Evolutionary conservation across 2,888 invertebrate genomes (phyloP), one percentile per base, ranked within the genome.

Genomic region (Oxycera nigricornis): DNA sequence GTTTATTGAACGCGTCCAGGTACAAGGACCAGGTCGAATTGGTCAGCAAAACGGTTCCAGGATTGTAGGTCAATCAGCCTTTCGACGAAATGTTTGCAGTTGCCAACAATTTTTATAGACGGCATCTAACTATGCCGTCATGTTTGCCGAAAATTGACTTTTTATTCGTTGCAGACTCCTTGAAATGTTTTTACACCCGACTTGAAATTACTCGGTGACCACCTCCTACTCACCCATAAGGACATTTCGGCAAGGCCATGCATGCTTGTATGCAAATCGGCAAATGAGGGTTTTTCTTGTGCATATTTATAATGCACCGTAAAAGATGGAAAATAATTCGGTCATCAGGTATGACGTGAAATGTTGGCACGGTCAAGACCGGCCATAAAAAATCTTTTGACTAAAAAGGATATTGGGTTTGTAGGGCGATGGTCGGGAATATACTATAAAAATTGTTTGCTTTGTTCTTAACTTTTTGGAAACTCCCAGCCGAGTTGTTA

Each of bases 381-480:
- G 35, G 35, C 35, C 28, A 70, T 70, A 70, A 70, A 70, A 70
- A 70, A 70, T 55, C 30, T 24, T 39, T 65, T 65, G 24, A 24
- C 17, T 24, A 30, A 70, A 52, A 55, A 70, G 70, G 52, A 70
- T 52, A 67, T 67, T 67, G 3, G 46, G 22, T 31, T 41, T 46
- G 22, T 70, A 55, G 70, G 35, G 70, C 70, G 55, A 70, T 17
- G 4, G 26, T 30, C n/a, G n/a, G 41, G 17, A 30, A 70, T 52
- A 1, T 22, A 30, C 17, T 52, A 55, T 55, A 70, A 70, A 70
- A 52, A 31, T 52, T 70, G 70, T 70, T 70, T 70, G 70, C 70
- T 70, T 70, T 70, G 70, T 70, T 70, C 31, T 70, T 70, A 70
- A 70, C 70, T 70, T 70, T 70, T 70, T 70, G 70, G 70, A 30